phyloP scores from a whole-genome alignment of 2,797 vertebrate genomes.

The Zenarchopterus dispar region DNA sequence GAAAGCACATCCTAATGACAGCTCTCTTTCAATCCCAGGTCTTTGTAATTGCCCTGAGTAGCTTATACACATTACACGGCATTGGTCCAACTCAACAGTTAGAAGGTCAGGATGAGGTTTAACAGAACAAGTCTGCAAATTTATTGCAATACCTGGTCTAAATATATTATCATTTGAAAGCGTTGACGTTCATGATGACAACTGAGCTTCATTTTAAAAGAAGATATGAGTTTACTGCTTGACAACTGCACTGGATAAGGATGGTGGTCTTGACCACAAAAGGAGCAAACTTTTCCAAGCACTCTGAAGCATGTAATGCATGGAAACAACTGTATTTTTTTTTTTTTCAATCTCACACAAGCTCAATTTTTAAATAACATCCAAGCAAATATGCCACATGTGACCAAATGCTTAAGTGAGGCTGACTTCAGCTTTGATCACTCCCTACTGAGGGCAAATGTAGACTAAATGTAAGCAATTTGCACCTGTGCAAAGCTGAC shows the following conservation, averaged over 20 bases:
- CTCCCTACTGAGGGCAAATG: slow-evolving; percentile 60
- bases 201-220: slow-evolving; percentile 20
- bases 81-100: slow-evolving; percentile 67
- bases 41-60: slow-evolving; percentile 86
- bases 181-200: slow-evolving; percentile 38
- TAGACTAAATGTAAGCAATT: slow-evolving; percentile 69
- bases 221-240: slow-evolving; percentile 22
- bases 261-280: slow-evolving; percentile 11
- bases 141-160: slow-evolving; percentile 54
- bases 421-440: slow-evolving; percentile 54
- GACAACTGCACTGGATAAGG: neutral
- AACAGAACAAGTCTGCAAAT: slow-evolving; percentile 60
- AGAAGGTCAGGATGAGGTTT: slow-evolving; percentile 75
- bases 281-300: neutral
- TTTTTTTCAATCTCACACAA: too few species aligned
- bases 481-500: slow-evolving; percentile 81
- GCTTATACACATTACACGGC: slow-evolving; percentile 87
- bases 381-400: slow-evolving; percentile 41
- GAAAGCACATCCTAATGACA: slow-evolving; percentile 89
- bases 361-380: slow-evolving; percentile 13
- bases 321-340: slow-evolving; percentile 10
- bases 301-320: neutral
- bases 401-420: slow-evolving; percentile 43
- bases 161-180: slow-evolving; percentile 51
- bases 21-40: slow-evolving; percentile 85